phyloP scores from a whole-genome alignment of 2,797 vertebrate genomes.

The Agapornis canus region DNA sequence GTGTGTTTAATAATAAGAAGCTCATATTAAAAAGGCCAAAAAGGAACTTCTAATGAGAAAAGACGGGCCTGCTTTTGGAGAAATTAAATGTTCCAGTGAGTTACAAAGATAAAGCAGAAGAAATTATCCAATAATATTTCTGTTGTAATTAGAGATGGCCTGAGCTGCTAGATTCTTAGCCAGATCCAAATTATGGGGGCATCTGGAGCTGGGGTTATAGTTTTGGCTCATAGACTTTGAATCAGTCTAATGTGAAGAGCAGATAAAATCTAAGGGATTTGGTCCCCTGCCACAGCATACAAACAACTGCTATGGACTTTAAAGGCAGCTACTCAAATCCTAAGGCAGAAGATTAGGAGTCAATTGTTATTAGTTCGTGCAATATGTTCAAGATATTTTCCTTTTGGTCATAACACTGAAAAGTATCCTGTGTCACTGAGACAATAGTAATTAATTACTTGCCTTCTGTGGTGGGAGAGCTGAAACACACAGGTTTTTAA shows the following conservation, averaged over 20 bases:
- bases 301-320: neutral
- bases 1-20: conserved; percentile 55
- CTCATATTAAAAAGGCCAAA: conserved; percentile 65
- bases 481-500: neutral
- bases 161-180: conserved; percentile 28
- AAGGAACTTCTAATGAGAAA: conserved; percentile 74
- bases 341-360: neutral
- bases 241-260: conserved; percentile 56
- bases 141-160: conserved; percentile 64
- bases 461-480: neutral
- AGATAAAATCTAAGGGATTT: conserved; percentile 58
- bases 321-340: neutral
- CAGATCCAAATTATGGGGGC: conserved; percentile 41
- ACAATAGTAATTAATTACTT: neutral
- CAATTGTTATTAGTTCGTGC: neutral
- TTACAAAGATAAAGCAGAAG: conserved; percentile 79
- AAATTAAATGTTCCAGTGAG: conserved; percentile 80
- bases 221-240: conserved; percentile 9
- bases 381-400: neutral
- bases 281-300: neutral
- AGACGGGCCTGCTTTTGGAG: conserved; percentile 69
- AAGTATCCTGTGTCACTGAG: neutral
- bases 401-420: neutral
- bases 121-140: conserved; percentile 80
- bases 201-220: conserved; percentile 7